Conservation (phyloP, 2,888 invertebrate genomes). For the Nasonovia ribisnigri region DNA sequence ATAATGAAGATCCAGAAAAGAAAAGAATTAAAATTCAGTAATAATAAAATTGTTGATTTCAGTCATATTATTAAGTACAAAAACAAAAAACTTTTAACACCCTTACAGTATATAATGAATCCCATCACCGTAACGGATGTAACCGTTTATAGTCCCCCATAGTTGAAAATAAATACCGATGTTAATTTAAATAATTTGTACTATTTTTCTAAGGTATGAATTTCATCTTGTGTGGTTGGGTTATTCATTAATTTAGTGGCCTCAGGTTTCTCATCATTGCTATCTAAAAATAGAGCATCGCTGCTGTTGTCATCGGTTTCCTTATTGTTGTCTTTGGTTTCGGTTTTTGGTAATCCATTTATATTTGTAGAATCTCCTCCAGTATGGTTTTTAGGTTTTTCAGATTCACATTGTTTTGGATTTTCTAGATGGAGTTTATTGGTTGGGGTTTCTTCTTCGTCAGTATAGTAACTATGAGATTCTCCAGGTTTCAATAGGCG, state of each 20-base stretch:
- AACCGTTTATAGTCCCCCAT: slow-evolving; percentile 31
- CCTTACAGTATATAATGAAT: slow-evolving; percentile 51
- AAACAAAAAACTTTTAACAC: slow-evolving; percentile 53
- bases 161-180: slow-evolving; percentile 43
- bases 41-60: slow-evolving; percentile 44
- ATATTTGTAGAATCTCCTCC: not conserved
- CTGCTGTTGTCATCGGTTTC: not conserved
- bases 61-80: slow-evolving; percentile 64
- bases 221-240: slow-evolving; percentile 5
- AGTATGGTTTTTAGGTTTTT: slow-evolving; percentile 71
- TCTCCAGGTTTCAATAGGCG: slow-evolving; percentile 92
- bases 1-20: slow-evolving; percentile 18
- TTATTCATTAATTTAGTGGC: not conserved
- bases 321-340: not conserved
- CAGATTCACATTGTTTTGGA: slow-evolving; percentile 69
- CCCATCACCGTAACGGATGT: slow-evolving; percentile 57
- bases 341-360: not conserved
- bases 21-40: slow-evolving; percentile 46
- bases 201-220: slow-evolving; percentile 29
- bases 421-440: slow-evolving; percentile 68
- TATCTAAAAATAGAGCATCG: not conserved
- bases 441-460: slow-evolving; percentile 81
- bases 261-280: not conserved
- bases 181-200: slow-evolving; percentile 38
- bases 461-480: slow-evolving; percentile 89